Percentiles rank a stretch among this genome's conserved stretches.
Evolutionary conservation across 2,113 vertebrate species (phyloP).

Genomic region (Catharus bicknelli): DNA sequence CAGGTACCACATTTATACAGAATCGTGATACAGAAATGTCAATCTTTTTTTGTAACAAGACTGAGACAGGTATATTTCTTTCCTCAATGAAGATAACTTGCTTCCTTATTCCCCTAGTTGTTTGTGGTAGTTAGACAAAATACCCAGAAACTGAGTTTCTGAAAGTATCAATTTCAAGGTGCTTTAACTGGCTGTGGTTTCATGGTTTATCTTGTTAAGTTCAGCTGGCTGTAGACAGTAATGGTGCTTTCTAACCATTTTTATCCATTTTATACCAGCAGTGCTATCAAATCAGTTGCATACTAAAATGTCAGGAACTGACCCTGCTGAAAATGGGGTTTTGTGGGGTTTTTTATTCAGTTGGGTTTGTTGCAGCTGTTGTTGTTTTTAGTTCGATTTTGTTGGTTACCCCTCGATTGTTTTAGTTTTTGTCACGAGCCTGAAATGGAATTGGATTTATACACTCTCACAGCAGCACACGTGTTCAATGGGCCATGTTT

Average conservation of each 20-base stretch:
- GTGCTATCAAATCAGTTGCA: neutral
- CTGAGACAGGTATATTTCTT: neutral
- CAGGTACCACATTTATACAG: neutral
- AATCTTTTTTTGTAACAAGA: neutral
- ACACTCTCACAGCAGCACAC: neutral
- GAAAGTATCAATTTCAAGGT: neutral
- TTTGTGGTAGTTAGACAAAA: neutral
- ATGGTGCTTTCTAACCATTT: neutral
- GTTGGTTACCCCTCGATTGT: neutral
- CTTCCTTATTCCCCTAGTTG: neutral
- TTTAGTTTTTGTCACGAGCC: neutral
- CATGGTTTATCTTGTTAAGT: neutral
- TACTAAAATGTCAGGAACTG: neutral
- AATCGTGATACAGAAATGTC: neutral
- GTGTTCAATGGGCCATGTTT: neutral
- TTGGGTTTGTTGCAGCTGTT: neutral
- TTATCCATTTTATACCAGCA: neutral
- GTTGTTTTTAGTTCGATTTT: neutral
- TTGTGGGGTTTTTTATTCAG: rapidly evolving
- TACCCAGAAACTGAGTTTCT: neutral
- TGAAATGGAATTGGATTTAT: neutral
- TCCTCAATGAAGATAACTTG: neutral
- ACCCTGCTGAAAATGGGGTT: neutral
- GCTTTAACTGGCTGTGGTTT: neutral
- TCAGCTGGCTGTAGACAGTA: neutral